Conservation (phyloP, 2,113 vertebrate genomes). For the Smithornis capensis region DNA sequence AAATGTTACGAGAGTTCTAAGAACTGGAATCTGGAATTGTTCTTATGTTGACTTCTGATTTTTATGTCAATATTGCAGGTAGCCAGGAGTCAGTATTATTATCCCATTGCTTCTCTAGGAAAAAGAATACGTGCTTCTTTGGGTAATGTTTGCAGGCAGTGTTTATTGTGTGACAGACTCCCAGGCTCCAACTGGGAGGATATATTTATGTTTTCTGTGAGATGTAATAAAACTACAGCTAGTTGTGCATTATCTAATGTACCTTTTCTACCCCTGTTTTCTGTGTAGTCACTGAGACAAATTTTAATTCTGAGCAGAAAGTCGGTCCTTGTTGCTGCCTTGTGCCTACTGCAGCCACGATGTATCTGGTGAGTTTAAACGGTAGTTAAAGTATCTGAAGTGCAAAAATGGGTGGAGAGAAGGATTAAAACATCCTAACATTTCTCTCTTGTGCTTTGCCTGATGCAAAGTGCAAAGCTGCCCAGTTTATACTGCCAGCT, state of each 20-base stretch:
- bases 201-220: neutral
- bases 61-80: neutral
- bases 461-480: conserved; percentile 1
- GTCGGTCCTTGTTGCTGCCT: neutral
- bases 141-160: neutral
- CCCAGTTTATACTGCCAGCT: conserved; percentile 43
- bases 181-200: neutral
- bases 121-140: neutral
- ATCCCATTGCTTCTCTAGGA: neutral
- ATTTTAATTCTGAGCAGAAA: neutral
- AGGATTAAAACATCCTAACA: neutral
- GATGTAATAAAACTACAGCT: neutral
- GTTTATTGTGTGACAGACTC: neutral
- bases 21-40: neutral
- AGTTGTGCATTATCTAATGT: neutral
- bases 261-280: neutral
- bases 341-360: neutral
- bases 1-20: neutral
- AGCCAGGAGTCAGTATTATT: neutral
- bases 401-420: neutral
- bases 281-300: neutral
- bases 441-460: neutral
- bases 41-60: neutral
- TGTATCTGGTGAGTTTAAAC: neutral
- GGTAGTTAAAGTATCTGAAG: neutral